Base-by-base conservation (phyloP, 2,797 vertebrate species). In the Anisognathus igniventris region DNA sequence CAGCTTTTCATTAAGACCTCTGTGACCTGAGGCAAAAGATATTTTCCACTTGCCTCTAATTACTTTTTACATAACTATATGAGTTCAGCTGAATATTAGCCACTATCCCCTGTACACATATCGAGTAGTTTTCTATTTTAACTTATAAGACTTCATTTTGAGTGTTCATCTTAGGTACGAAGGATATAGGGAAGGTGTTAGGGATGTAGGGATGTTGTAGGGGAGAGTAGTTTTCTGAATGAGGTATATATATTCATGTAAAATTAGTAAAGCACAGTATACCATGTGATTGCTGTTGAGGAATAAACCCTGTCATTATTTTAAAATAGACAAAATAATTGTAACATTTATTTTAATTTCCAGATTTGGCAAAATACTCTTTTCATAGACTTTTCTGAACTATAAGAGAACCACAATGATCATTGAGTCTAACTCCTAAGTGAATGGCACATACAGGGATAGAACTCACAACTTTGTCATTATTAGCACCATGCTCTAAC, bases 11-110 rank as follows among this genome's bases (percentile, higher is more conserved):
- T 64, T 67, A 81, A 88, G 58, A 90, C 35, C 17, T 73, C 33
- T 39, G 12, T 72, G 57, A 54, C 73, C 51, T 58, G n/a, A 40
- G 65, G 82, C n/a, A 90, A 80, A 89, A 77, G 12, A 39, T 77
- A 8, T 62, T 83, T 96, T 92, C 51, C 37, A 92, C 40, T 90
- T 91, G 35, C 24, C n/a, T 75, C 6, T 88, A 88, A 93, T 92
- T 92, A 85, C 37, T 68, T 95, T 93, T 85, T 84, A 40, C 33
- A 31, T 84, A 25, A 53, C 24, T 75, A 2, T 58, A 50, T 60
- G 60, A 61, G 8, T 79, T 93, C 35, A 80, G 35, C 23, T 76
- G 51, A 86, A n/a, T 86, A 47, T 82, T 83, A 77, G 8, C 57
- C 45, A 44, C 25, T 7, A 71, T 62, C 27, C 20, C 25, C 28